phyloP scores from a whole-genome alignment of 2,888 invertebrate genomes.

The Agonum fuliginosum region DNA sequence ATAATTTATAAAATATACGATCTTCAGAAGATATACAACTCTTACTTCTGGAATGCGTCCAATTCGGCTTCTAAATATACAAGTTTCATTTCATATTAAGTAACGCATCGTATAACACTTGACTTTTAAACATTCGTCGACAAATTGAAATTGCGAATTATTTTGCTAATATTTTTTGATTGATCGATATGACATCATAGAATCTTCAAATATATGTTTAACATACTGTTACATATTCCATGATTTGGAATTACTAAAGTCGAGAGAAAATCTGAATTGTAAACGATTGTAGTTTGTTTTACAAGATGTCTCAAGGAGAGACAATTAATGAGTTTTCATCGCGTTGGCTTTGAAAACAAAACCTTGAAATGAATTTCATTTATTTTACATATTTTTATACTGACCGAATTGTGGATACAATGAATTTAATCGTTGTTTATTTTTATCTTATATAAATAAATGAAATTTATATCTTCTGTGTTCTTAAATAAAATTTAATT shows the following conservation, averaged over 20 bases:
- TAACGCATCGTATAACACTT: neutral
- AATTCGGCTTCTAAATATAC: constrained; percentile 32
- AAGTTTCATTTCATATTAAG: constrained; percentile 38
- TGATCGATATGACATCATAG: constrained; percentile 15
- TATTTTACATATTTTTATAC: neutral
- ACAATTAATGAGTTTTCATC: constrained; percentile 24
- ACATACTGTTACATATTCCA: constrained; percentile 32
- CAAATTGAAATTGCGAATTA: constrained; percentile 32
- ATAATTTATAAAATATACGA: constrained; percentile 30
- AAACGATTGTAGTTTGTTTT: constrained; percentile 23
- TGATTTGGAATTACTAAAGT: neutral
- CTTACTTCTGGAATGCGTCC: constrained; percentile 2
- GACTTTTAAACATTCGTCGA: constrained; percentile 3
- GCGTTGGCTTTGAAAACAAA: constrained; percentile 19
- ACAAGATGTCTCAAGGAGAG: constrained; percentile 32
- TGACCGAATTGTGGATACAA: neutral
- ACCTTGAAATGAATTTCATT: constrained; percentile 18
- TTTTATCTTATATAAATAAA: neutral
- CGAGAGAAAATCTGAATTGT: constrained; percentile 9
- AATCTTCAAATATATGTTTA: neutral
- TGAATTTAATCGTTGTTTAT: neutral
- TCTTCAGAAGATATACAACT: constrained; percentile 26
- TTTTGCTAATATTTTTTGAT: constrained; percentile 23
- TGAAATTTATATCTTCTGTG: neutral
- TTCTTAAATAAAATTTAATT: too few relatives aligned